Evolutionary conservation across 2,113 vertebrate genomes (phyloP).

Genomic region (Mesoclemmys tuberculata): DNA sequence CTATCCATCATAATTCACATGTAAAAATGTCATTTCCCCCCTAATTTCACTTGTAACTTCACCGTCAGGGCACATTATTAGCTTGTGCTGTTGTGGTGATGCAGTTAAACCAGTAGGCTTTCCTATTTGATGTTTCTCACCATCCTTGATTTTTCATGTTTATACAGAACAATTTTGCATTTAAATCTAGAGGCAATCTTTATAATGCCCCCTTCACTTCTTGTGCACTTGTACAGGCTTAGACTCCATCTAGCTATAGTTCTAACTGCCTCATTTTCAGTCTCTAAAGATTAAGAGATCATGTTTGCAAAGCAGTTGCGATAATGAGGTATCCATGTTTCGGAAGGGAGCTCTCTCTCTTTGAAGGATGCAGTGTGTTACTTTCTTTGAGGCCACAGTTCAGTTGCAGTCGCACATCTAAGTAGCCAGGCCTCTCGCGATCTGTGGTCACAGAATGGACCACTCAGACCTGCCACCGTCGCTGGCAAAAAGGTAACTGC

Average conservation of each 20-base stretch:
- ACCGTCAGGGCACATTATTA: neutral
- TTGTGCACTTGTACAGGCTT: neutral
- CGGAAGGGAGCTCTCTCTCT: neutral
- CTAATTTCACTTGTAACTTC: neutral
- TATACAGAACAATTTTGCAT: neutral
- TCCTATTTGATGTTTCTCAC: neutral
- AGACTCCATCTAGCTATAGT: neutral
- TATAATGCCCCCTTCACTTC: neutral
- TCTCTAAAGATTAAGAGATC: neutral
- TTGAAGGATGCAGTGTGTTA: neutral
- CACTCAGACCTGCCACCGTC: neutral
- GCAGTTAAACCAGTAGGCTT: neutral
- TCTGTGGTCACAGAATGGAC: neutral
- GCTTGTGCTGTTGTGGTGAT: neutral
- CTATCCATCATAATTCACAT: constrained; percentile 44
- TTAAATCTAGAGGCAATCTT: neutral
- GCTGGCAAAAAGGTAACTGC: neutral
- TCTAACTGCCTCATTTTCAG: neutral
- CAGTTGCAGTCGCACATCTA: neutral
- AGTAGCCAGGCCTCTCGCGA: rapidly evolving
- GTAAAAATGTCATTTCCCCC: constrained; percentile 35
- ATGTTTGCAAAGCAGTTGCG: neutral
- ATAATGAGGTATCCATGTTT: neutral
- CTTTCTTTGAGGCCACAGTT: neutral
- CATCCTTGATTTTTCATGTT: neutral